phyloP scores from a whole-genome alignment of 2,797 vertebrate species.

The Sebastes matsubarae region DNA sequence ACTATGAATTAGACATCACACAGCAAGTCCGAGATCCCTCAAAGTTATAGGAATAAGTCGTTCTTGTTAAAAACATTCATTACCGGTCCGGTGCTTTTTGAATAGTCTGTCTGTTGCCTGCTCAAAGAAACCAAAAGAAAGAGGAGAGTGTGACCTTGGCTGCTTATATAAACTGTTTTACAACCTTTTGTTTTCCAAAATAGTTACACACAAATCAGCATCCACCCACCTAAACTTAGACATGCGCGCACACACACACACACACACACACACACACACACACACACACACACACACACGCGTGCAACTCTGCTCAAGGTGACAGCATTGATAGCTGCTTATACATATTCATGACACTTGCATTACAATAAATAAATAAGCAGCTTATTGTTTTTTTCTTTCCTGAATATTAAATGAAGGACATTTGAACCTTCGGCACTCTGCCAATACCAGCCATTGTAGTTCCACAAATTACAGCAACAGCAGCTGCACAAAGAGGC shows the following conservation, averaged over 20 bases:
- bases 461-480: conserved; percentile 32
- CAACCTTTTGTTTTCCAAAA: conserved; percentile 34
- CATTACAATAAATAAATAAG: conserved; percentile 74
- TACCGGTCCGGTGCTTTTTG: background rate
- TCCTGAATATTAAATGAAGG: conserved; percentile 67
- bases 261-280: background rate
- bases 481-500: conserved; percentile 20
- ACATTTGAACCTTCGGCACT: conserved; percentile 45
- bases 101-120: conserved; percentile 1
- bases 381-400: conserved; percentile 51
- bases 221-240: background rate
- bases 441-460: conserved; percentile 27
- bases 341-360: conserved; percentile 69
- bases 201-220: conserved; percentile 7
- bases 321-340: conserved; percentile 64
- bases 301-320: conserved; percentile 57
- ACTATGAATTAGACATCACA: background rate
- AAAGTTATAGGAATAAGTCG: background rate
- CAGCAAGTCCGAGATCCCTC: background rate
- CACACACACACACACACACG: background rate
- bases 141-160: conserved; percentile 37
- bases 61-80: background rate
- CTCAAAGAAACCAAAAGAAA: conserved; percentile 8
- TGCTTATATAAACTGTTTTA: conserved; percentile 21
- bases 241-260: background rate